phyloP scores from a whole-genome alignment of 2,797 vertebrate genomes.

The Sus cebifrons region DNA sequence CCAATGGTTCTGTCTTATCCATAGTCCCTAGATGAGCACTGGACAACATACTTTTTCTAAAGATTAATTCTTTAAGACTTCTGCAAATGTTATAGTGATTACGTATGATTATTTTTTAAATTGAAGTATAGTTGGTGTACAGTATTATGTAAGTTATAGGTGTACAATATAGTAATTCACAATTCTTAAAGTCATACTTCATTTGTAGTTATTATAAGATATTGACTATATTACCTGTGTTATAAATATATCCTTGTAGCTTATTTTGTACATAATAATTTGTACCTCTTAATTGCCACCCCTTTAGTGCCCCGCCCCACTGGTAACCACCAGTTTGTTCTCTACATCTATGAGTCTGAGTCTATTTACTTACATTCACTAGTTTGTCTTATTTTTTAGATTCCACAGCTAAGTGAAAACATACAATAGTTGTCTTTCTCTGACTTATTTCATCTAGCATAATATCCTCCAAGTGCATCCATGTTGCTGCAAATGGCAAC shows the following conservation, averaged over 20 bases:
- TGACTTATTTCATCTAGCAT: neutral
- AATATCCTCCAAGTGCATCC: neutral
- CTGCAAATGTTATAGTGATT: constrained; percentile 37
- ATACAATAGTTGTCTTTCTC: neutral
- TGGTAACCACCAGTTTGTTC: neutral
- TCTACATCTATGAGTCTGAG: neutral
- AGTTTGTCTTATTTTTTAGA: neutral
- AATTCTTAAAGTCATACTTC: neutral
- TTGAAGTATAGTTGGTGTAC: neutral
- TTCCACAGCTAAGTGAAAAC: neutral
- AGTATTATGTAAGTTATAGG: neutral
- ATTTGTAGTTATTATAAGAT: neutral
- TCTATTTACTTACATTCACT: neutral
- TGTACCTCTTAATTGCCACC: neutral
- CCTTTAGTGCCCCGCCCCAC: neutral
- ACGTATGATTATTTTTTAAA: constrained; percentile 15
- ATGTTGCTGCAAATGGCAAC: neutral
- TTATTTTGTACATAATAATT: neutral
- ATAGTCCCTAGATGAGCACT: neutral
- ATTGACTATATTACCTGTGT: neutral
- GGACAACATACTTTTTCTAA: neutral
- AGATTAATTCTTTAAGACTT: neutral
- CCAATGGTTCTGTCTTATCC: neutral
- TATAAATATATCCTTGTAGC: neutral
- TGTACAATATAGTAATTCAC: neutral